Conservation (phyloP, 2,888 invertebrate genomes). For the Trichacis sp. region DNA sequence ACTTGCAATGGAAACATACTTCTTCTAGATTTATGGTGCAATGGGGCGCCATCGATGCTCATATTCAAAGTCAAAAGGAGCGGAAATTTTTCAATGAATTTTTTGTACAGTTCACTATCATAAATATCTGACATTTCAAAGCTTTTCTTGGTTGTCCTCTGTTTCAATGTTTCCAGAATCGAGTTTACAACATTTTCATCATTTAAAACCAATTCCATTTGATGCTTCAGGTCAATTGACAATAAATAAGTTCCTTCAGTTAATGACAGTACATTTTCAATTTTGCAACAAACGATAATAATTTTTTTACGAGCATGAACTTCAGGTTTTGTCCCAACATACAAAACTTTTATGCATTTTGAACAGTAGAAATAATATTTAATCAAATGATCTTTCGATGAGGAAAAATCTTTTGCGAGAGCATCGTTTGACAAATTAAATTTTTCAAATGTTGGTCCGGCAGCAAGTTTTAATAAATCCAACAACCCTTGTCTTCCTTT, state of each 20-base stretch:
- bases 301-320: too few relatives aligned
- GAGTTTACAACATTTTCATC: too few relatives aligned
- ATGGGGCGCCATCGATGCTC: neutral
- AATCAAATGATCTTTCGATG: neutral
- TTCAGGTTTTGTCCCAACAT: too few relatives aligned
- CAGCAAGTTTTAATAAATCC: neutral
- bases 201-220: neutral
- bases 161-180: neutral
- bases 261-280: too few relatives aligned
- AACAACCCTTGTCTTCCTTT: neutral
- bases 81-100: neutral
- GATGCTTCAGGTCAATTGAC: neutral
- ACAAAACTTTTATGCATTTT: neutral
- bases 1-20: neutral
- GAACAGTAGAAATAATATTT: conserved; percentile 3
- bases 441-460: neutral
- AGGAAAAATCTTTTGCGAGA: neutral
- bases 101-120: neutral
- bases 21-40: neutral
- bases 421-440: neutral
- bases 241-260: too few relatives aligned
- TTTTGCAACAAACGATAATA: too few relatives aligned
- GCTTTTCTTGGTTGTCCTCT: too few relatives aligned
- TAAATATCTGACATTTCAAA: neutral
- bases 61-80: neutral